These are phyloP conservation scores for Strix uralensis DNA, from an alignment of 2,113 vertebrate genomes.

Conservation along the genomic window DNA sequence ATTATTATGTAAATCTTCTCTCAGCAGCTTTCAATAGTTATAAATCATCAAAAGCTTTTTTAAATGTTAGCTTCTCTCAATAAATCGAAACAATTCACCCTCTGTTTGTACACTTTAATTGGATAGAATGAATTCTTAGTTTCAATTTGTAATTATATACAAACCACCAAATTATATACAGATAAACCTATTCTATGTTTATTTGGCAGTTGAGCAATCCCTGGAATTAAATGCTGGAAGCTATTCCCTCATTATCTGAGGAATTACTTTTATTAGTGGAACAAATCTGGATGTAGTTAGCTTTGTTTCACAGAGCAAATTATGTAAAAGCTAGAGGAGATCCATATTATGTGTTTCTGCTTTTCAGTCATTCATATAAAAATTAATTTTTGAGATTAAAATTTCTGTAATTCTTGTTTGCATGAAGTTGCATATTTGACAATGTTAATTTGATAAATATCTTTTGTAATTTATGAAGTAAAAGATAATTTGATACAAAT, in stretches of 20 bases:
- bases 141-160: not conserved
- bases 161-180: not conserved
- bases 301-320: not conserved
- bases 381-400: not conserved
- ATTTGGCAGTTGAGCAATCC: not conserved
- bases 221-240: not conserved
- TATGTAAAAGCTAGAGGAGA: not conserved
- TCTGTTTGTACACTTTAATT: not conserved
- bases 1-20: not conserved
- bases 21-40: not conserved
- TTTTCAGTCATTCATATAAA: not conserved
- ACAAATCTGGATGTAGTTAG: constrained; percentile 15
- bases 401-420: not conserved
- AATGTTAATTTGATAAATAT: not conserved
- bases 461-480: not conserved
- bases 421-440: not conserved
- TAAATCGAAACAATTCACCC: not conserved
- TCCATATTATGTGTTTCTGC: not conserved
- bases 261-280: constrained; percentile 44
- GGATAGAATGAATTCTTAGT: not conserved
- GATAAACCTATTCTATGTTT: not conserved
- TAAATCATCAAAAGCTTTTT: not conserved
- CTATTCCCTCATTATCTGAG: not conserved
- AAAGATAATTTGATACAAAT: not conserved
- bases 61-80: not conserved